phyloP scores from a whole-genome alignment of 2,888 invertebrate genomes.

The Phlogophora meticulosa region DNA sequence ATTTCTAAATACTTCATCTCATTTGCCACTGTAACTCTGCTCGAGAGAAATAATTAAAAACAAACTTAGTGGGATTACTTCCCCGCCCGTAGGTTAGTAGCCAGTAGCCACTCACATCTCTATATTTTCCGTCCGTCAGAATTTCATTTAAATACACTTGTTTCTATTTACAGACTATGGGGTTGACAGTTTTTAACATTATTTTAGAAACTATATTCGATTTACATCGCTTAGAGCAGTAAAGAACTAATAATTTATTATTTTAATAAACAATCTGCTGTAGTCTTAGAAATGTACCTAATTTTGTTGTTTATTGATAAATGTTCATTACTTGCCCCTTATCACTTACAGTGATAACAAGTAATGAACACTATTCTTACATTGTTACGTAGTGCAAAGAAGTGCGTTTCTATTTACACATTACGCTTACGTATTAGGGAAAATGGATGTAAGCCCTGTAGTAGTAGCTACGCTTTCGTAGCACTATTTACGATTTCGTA shows the following conservation, averaged over 20 bases:
- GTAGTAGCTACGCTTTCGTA: neutral
- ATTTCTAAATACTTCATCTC: neutral
- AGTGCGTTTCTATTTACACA: too few relatives aligned
- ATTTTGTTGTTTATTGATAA: too few relatives aligned
- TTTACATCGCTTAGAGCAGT: neutral
- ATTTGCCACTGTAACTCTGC: neutral
- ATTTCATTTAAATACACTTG: conserved; percentile 12
- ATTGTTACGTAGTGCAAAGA: too few relatives aligned
- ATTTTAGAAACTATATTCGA: neutral
- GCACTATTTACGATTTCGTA: too few relatives aligned
- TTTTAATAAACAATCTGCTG: too few relatives aligned
- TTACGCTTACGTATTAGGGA: too few relatives aligned
- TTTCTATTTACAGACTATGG: neutral
- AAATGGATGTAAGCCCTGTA: too few relatives aligned
- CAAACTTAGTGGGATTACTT: conserved; percentile 21
- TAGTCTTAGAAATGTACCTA: too few relatives aligned
- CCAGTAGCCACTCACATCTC: conserved; percentile 4
- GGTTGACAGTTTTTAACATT: neutral
- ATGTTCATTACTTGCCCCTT: too few relatives aligned
- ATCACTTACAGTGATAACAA: too few relatives aligned
- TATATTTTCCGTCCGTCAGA: conserved; percentile 1
- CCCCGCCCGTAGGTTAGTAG: neutral
- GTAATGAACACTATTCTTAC: too few relatives aligned
- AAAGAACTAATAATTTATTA: neutral
- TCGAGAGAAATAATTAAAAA: conserved; percentile 14